Evolutionary conservation across 2,888 invertebrate genomes (phyloP), one percentile per base, ranked within the genome.

Genomic region (Chrysodeixis includens): DNA sequence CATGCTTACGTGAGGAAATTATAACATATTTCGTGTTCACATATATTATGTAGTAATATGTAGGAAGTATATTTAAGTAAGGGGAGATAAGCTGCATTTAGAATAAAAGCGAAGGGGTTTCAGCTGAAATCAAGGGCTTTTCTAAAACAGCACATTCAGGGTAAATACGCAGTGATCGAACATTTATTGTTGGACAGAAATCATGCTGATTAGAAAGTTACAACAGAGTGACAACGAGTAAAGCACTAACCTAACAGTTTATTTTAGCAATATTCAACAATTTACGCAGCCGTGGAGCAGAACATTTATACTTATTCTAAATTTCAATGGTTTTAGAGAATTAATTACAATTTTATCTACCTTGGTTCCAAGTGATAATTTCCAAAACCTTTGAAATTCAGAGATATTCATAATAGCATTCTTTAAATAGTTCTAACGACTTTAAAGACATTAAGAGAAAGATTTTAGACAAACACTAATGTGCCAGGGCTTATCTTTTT

Each of bases 401-500:
- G 46, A 6, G 10, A 10, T 3, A n/a, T n/a, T 16, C 7, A 40
- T 40, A 44, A 16, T 44, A 44, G 44, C n/a, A 16, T 16, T 44
- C 3, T 16, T 46, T 18, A 46, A 46, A 46, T 18, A 46, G 46
- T 18, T 22, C 51, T 51, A 51, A 51, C 49, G 49, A 51, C 14
- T 49, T 22, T n/a, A 30, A 26, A 59, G 9, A 26, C 16, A 57
- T 56, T 26, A 44, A 56, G 1, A 8, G 22, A 12, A 18, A 14
- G 12, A 35, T 56, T 22, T 44, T n/a, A 26, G 20, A 9, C 8
- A 40, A 40, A 40, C 40, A 22, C 35, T 14, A 9, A 22, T 22
- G 20, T 44, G 26, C 40, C 40, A 56, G 56, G n/a, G 35, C 54
- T 22, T 56, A 56, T 56, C 56, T 56, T 56, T 56, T 56, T 56